phyloP scores from a whole-genome alignment of 2,797 vertebrate species.

The Zalophus californianus region DNA sequence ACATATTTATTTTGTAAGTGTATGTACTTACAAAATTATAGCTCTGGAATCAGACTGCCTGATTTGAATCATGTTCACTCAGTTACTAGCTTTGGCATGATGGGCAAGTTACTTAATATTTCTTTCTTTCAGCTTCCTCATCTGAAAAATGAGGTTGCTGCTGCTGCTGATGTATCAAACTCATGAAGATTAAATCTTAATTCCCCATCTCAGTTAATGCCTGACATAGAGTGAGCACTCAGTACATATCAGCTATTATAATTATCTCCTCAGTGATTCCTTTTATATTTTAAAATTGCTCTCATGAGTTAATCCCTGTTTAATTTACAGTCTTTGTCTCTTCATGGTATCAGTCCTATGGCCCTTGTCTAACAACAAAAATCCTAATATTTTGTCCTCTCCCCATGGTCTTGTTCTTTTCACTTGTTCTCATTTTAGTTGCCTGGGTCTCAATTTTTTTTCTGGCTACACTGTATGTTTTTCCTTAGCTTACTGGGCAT shows the following conservation, averaged over 20 bases:
- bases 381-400: background rate
- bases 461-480: background rate
- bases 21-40: background rate
- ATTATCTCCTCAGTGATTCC: background rate
- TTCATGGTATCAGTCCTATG: background rate
- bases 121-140: slow-evolving; percentile 45
- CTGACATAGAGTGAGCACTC: background rate
- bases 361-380: slow-evolving; percentile 35
- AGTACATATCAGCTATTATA: background rate
- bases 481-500: background rate
- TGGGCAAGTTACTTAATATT: background rate
- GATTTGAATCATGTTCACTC: slow-evolving; percentile 21
- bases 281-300: background rate
- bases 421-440: background rate
- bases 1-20: background rate
- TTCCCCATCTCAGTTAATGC: background rate
- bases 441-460: background rate
- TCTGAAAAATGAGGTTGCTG: background rate
- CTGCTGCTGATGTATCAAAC: background rate
- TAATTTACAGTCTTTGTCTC: background rate
- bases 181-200: background rate
- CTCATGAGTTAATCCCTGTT: background rate
- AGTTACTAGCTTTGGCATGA: slow-evolving; percentile 20
- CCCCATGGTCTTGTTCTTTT: background rate
- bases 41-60: background rate